Conservation (phyloP, 2,888 invertebrate species). For the Parnassius orleans region DNA sequence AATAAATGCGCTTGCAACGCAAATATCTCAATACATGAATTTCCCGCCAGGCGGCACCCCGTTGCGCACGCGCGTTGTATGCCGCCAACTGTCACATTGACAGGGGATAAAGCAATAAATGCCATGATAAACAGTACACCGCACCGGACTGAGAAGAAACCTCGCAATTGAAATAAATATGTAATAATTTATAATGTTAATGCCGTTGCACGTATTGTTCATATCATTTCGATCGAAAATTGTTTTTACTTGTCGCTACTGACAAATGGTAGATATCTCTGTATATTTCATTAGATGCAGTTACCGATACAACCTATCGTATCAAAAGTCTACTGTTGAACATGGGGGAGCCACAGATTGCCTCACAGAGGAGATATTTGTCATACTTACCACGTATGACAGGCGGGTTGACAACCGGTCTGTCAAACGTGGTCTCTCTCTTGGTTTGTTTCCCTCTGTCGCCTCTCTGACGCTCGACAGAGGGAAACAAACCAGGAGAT, state of each 20-base stretch:
- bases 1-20: slow-evolving; percentile 12
- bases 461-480: no score
- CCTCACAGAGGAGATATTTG: no score
- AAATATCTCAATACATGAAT: slow-evolving; percentile 31
- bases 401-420: no score
- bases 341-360: no score
- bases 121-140: slow-evolving; percentile 44
- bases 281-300: no score
- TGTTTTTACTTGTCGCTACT: slow-evolving; percentile 25
- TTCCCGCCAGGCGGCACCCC: slow-evolving; percentile 38
- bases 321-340: no score
- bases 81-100: slow-evolving; percentile 43
- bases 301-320: no score
- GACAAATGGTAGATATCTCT: slow-evolving; percentile 20
- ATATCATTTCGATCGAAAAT: slow-evolving; percentile 29
- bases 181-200: slow-evolving; percentile 49
- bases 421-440: no score
- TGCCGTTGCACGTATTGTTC: slow-evolving; percentile 39
- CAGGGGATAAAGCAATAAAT: slow-evolving; percentile 46
- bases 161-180: slow-evolving; percentile 54
- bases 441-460: no score
- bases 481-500: no score
- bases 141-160: slow-evolving; percentile 46
- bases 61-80: slow-evolving; percentile 42
- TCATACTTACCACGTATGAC: no score